Evolutionary conservation across 1,140 invertebrate genomes (phyloP).

Genomic region (Trichoplusia ni): DNA sequence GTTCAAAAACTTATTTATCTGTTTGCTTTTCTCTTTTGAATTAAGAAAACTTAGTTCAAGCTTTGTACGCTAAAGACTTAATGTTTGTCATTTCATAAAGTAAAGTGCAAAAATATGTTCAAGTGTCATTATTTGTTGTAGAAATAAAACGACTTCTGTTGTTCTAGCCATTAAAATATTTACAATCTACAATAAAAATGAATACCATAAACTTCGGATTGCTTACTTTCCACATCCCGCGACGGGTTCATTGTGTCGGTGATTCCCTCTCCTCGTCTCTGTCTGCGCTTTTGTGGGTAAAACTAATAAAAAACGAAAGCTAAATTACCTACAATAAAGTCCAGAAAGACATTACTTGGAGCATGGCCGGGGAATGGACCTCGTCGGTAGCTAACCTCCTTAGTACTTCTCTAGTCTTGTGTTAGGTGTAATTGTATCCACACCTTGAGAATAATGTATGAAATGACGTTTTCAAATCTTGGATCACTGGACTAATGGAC

Average conservation of each 20-base stretch:
- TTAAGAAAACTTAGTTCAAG: no score
- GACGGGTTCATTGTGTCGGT: constrained; percentile 12
- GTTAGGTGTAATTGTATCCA: no score
- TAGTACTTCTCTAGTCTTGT: no score
- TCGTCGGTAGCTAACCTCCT: background rate
- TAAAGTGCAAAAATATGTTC: constrained; percentile 11
- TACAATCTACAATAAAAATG: constrained; percentile 8
- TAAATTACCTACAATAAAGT: constrained; percentile 1
- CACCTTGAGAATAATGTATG: no score
- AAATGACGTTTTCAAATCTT: no score
- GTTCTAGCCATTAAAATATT: constrained; percentile 15
- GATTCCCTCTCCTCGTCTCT: background rate
- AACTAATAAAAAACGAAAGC: background rate
- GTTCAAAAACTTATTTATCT: no score
- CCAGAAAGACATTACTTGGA: constrained; percentile 4
- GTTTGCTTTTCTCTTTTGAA: no score
- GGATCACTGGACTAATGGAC: no score
- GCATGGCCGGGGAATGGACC: no score
- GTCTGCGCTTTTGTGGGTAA: constrained; percentile 1
- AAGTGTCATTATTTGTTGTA: background rate
- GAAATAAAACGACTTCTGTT: background rate
- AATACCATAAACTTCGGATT: background rate
- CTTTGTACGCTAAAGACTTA: no score
- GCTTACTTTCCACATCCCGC: constrained; percentile 11
- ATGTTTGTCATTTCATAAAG: no score